Evolutionary conservation across 2,797 vertebrate species (phyloP), one percentile per base, ranked within the genome.

Genomic region (Oryzias dopingdopingensis): DNA sequence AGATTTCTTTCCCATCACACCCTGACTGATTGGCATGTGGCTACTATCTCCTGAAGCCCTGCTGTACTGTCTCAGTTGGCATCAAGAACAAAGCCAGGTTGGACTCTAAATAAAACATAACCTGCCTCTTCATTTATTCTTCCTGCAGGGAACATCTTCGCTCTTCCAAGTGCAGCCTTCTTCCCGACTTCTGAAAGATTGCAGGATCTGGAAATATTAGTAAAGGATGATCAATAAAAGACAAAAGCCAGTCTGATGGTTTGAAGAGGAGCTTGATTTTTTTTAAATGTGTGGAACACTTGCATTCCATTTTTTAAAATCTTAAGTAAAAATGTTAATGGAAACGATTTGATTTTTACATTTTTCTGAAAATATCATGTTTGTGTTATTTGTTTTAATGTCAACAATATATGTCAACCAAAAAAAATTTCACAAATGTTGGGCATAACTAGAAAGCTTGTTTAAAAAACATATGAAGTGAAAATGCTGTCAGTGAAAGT

Each of bases 81-180:
- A 91, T 91, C 88, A 89, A 90, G 84, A 76, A 82, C 85, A 82
- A 79, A 79, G 76, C 66, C 65, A 70, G 72, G 65, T 81, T 83
- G 57, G 53, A 79, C 72, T 86, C 59, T 90, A 88, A 91, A 91
- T 90, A 88, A 90, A 88, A 89, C 78, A 90, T 90, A 79, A 88
- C 84, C 76, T 68, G 56, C 65, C 80, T 81, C 71, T 79, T 80
- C 70, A 72, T 78, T 82, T 61, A 72, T 77, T 63, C 70, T 65
- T 79, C 86, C 85, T 72, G 65, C 69, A 66, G 84, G 76, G 76
- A 85, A 85, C 76, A 68, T 77, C 67, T 73, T 56, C 59, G 72
- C 76, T 77, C 83, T 85, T 86, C 82, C 80, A 82, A 75, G 47
- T 65, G 43, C 49, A 58, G 52, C 78, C 82, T 83, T 82, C 61